Percentiles rank a stretch among this genome's conserved stretches.
These are phyloP conservation scores for Ennomos erosarius DNA, from an alignment of 2,888 invertebrate genomes.

Conservation along the genomic window DNA sequence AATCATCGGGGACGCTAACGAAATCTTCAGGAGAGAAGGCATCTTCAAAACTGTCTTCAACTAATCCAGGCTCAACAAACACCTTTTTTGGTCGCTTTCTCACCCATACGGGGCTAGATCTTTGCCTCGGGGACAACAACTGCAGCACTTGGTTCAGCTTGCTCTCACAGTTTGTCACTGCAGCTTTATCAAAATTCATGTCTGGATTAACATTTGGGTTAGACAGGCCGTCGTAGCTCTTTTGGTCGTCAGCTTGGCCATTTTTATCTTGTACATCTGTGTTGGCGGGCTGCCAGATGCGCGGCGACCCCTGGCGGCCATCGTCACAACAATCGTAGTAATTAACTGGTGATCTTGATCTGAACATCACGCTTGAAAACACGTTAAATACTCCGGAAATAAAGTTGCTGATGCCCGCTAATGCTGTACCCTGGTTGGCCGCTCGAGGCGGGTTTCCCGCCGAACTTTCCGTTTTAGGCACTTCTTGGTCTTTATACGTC, in stretches of 20 bases:
- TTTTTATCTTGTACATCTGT: constrained; percentile 68
- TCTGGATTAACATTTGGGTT: constrained; percentile 51
- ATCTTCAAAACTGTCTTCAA: constrained; percentile 71
- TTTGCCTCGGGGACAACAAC: constrained; percentile 52
- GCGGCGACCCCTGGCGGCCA: constrained; percentile 55
- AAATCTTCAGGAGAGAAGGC: constrained; percentile 69
- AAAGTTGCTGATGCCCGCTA: constrained; percentile 65
- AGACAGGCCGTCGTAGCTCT: constrained; percentile 43
- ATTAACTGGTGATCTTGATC: constrained; percentile 51
- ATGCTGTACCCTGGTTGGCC: constrained; percentile 39
- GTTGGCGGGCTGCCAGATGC: constrained; percentile 66
- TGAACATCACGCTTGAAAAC: constrained; percentile 66
- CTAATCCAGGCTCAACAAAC: constrained; percentile 62
- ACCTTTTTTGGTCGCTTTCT: constrained; percentile 55
- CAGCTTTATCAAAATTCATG: constrained; percentile 61
- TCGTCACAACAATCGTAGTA: constrained; percentile 59
- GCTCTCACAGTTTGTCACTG: constrained; percentile 66
- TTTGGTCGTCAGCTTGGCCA: constrained; percentile 47
- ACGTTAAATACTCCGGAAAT: constrained; percentile 69
- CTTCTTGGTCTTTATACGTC: constrained; percentile 29
- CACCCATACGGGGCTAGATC: constrained; percentile 45
- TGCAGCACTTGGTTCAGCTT: constrained; percentile 66
- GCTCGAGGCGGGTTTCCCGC: constrained; percentile 16
- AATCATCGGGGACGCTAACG: constrained; percentile 53
- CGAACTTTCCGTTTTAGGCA: constrained; percentile 21